Evolutionary conservation across 2,797 vertebrate genomes (phyloP).

Genomic region (Syngnathus acus): DNA sequence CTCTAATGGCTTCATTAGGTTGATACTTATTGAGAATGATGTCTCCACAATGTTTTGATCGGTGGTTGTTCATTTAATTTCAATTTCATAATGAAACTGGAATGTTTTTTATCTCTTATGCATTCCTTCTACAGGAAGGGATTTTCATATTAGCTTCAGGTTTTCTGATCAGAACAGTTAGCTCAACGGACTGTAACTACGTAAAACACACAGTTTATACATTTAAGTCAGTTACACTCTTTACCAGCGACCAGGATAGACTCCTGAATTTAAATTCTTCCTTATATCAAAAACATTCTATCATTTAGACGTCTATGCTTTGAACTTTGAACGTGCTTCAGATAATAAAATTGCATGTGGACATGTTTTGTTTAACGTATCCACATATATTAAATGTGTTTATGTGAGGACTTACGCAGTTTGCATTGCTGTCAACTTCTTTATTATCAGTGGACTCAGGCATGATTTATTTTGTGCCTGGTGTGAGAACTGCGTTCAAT

Average conservation of each 20-base stretch:
- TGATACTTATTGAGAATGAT: constrained; percentile 1
- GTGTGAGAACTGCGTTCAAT: not conserved
- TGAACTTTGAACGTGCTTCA: not conserved
- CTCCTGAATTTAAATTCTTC: not conserved
- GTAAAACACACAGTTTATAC: not conserved
- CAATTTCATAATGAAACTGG: not conserved
- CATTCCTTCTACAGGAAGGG: not conserved
- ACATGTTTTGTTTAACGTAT: not conserved
- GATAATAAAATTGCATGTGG: not conserved
- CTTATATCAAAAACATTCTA: not conserved
- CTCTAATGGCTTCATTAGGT: constrained; percentile 3
- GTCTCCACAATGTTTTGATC: not conserved
- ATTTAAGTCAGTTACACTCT: not conserved
- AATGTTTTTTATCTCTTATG: not conserved
- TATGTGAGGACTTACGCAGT: not conserved
- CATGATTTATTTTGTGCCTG: not conserved
- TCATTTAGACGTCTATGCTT: not conserved
- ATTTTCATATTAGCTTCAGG: not conserved
- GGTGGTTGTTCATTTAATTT: not conserved
- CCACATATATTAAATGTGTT: not conserved
- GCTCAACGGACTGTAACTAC: not conserved
- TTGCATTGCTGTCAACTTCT: not conserved
- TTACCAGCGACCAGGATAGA: not conserved
- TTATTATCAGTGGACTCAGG: not conserved
- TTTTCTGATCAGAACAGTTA: not conserved